A percentile compares a stretch with the other conserved stretches of the same genome.
Evolutionary conservation across 2,888 invertebrate genomes (phyloP).

Genomic region (Cotesia congregata): DNA sequence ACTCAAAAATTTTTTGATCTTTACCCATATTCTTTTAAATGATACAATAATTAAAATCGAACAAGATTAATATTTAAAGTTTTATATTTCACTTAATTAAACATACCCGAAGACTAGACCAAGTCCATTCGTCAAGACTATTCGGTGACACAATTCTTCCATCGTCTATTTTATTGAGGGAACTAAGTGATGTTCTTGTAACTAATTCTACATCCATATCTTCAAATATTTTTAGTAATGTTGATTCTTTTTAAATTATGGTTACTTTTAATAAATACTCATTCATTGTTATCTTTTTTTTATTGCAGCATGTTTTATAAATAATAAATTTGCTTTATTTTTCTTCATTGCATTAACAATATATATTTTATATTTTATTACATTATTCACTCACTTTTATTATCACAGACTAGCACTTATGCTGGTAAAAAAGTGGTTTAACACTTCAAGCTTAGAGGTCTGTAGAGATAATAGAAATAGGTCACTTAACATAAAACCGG

Average conservation of each 20-base stretch:
- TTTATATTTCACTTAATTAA: conserved; percentile 1
- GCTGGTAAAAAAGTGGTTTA: background rate
- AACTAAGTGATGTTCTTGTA: conserved; percentile 72
- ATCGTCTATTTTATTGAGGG: conserved; percentile 73
- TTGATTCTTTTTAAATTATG: background rate
- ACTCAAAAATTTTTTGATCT: background rate
- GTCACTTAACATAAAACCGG: conserved; percentile 52
- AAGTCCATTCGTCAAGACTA: conserved; percentile 77
- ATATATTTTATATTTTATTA: background rate
- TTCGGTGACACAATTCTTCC: conserved; percentile 72
- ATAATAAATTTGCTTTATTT: conserved; percentile 21
- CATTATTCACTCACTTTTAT: conserved; percentile 1
- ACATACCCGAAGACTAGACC: conserved; percentile 76
- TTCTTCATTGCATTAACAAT: background rate
- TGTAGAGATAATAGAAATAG: conserved; percentile 58
- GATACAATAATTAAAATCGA: background rate
- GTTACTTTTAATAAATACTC: background rate
- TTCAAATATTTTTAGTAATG: background rate
- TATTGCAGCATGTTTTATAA: conserved; percentile 12
- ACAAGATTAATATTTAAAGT: background rate
- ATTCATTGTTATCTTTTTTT: background rate
- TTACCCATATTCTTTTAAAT: too few species aligned
- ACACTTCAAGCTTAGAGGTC: background rate
- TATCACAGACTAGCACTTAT: background rate
- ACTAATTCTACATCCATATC: conserved; percentile 65